phyloP scores from a whole-genome alignment of 1,140 invertebrate genomes.

The Solenopsis fugax region DNA sequence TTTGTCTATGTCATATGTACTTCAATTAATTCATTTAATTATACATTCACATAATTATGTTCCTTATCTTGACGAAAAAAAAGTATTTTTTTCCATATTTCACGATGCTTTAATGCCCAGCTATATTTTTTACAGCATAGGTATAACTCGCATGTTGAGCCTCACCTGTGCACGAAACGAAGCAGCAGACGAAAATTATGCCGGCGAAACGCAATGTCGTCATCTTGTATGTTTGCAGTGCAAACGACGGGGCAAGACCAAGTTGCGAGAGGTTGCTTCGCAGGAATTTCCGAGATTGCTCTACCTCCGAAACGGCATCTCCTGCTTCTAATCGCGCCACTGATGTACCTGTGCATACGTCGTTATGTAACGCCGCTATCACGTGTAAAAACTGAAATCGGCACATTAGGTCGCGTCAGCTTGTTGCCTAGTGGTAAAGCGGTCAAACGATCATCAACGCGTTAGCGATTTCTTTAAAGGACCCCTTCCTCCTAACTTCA shows the following conservation, averaged over 20 bases:
- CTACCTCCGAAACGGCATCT: slow-evolving; percentile 10
- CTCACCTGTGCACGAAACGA: slow-evolving; percentile 26
- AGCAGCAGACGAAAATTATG: slow-evolving; percentile 43
- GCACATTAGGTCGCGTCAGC: neutral
- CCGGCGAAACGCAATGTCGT: slow-evolving; percentile 2
- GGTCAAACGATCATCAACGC: neutral
- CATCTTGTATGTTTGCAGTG: slow-evolving; percentile 30
- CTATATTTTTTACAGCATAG: neutral
- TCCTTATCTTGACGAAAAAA: neutral
- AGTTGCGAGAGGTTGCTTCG: neutral
- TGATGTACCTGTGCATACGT: slow-evolving; percentile 45
- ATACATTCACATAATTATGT: neutral
- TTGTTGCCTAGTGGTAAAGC: neutral
- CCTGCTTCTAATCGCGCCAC: slow-evolving; percentile 40
- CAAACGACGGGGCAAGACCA: slow-evolving; percentile 2
- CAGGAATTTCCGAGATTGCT: slow-evolving; percentile 4
- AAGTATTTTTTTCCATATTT: neutral
- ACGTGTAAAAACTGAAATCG: slow-evolving; percentile 30
- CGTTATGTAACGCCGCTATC: slow-evolving; percentile 22
- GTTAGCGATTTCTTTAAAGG: slow-evolving; percentile 27
- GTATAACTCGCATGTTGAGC: neutral
- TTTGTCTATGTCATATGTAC: neutral
- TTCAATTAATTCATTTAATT: neutral
- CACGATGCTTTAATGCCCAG: too few relatives aligned
- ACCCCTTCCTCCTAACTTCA: neutral